Base-by-base conservation (phyloP, 2,888 invertebrate species). In the Amorpha juglandis region DNA sequence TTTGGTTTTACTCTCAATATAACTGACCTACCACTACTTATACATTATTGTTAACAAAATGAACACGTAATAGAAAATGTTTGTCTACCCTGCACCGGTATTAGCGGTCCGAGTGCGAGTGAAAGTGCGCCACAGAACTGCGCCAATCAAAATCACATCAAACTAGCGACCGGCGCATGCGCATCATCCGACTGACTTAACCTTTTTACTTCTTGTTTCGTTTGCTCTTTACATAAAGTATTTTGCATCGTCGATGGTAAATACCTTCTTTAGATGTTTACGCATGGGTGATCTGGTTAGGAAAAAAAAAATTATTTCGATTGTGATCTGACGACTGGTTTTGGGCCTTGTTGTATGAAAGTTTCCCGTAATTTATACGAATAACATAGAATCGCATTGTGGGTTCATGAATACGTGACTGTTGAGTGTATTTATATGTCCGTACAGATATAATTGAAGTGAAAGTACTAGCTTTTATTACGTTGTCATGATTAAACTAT, bases 111-210 rank as follows among this genome's bases (percentile, higher is more conserved):
- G 74, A 74, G 78, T 75, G 74, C 77, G 74, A 88, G 92, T 88
- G 92, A 92, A 92, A 91, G 91, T 91, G 86, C 79, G 74, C 78
- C 82, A 83, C 75, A 77, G 80, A 81, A 79, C 79, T 82, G 78
- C 79, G 81, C 82, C 88, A 88, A 91, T 92, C 89, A 90, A 90
- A 91, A 85, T 81, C 85, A 81, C 87, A 89, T 91, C 88, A 91
- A 77, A 58, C 38, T 42, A 58, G 42, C 19, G 38, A 42, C 27
- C 75, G 74, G 55, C 65, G 74, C 77, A 73, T 67, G 78, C 81
- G 81, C 84, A 81, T 78, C 84, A 81, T 78, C 78, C 73, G 53
- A 45, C 47, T 47, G 45, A 1, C 35, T 51, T 11, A 16, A 63
- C 53, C 47, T 53, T 45, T 64, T 53, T 55, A 64, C 42, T 63